A percentile compares a stretch with the other conserved stretches of the same genome.
phyloP scores from a whole-genome alignment of 2,888 invertebrate genomes.

The Zygaena filipendulae region DNA sequence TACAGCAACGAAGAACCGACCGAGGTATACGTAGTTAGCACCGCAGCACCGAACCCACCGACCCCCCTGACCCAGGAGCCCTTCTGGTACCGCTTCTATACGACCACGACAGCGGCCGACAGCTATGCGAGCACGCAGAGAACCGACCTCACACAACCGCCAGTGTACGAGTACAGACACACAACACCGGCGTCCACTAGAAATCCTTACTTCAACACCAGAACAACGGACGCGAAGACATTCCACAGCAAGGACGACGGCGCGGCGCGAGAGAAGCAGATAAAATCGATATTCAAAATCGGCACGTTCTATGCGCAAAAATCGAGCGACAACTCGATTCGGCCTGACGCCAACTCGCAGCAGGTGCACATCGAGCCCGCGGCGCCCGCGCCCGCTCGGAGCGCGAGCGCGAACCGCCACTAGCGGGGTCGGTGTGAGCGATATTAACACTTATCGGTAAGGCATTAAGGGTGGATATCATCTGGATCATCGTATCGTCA shows the following conservation, averaged over 20 bases:
- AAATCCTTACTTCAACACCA: constrained; percentile 63
- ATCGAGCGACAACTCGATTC: constrained; percentile 53
- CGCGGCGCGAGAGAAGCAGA: constrained; percentile 41
- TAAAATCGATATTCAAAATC: constrained; percentile 51
- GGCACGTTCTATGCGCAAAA: constrained; percentile 59
- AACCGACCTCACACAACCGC: constrained; percentile 16
- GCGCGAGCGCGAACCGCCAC: too few relatives aligned
- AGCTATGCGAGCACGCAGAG: constrained; percentile 18
- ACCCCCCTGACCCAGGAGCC: constrained; percentile 29
- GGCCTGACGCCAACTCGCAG: constrained; percentile 59
- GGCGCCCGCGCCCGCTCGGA: too few relatives aligned
- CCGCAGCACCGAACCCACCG: too few relatives aligned
- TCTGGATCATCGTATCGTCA: too few relatives aligned
- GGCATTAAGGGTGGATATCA: constrained; percentile 26
- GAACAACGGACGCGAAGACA: constrained; percentile 36
- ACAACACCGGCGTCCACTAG: constrained; percentile 55
- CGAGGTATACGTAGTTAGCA: constrained; percentile 52
- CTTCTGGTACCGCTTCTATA: constrained; percentile 30
- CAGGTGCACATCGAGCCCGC: constrained; percentile 61
- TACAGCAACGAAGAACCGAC: constrained; percentile 57
- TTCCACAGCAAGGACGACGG: constrained; percentile 48
- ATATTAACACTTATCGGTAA: constrained; percentile 49
- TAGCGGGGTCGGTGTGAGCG: constrained; percentile 43
- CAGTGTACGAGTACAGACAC: constrained; percentile 24
- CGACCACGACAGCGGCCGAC: constrained; percentile 13